Evolutionary conservation across 2,113 vertebrate species (phyloP).

Genomic region (Grallaria varia): DNA sequence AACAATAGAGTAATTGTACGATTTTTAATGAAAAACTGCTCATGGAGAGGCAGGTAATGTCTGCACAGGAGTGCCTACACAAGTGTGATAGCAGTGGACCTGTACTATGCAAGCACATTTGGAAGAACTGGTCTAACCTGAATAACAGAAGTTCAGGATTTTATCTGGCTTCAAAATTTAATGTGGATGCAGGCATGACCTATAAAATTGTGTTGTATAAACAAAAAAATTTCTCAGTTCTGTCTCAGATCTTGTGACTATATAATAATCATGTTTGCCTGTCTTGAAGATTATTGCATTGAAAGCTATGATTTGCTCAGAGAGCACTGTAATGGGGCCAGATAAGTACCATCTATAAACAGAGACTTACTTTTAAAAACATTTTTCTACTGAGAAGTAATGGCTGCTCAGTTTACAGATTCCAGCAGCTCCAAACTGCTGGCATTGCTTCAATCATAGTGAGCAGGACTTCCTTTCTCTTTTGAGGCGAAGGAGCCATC

Average conservation of each 20-base stretch:
- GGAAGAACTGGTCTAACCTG: slow-evolving; percentile 34
- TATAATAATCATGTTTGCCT: neutral
- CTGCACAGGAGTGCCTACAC: neutral
- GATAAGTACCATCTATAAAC: neutral
- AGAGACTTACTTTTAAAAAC: neutral
- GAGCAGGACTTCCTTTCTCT: neutral
- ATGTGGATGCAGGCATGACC: neutral
- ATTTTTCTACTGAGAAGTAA: neutral
- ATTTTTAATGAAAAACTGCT: neutral
- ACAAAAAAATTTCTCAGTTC: neutral
- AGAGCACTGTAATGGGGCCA: neutral
- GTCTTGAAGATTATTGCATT: neutral
- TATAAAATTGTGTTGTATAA: neutral
- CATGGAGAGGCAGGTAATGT: neutral
- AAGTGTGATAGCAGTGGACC: neutral
- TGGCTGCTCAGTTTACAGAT: neutral
- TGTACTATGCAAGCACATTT: neutral
- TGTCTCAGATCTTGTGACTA: neutral
- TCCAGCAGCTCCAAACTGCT: neutral
- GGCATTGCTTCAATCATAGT: neutral
- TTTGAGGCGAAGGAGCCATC: neutral
- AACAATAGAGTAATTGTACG: neutral
- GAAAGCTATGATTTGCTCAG: neutral
- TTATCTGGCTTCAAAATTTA: slow-evolving; percentile 31
- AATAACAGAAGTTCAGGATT: neutral